A percentile compares a stretch with the other conserved stretches of the same genome.
Conservation (phyloP, 1,140 invertebrate genomes). For the Camponotus vicinus region DNA sequence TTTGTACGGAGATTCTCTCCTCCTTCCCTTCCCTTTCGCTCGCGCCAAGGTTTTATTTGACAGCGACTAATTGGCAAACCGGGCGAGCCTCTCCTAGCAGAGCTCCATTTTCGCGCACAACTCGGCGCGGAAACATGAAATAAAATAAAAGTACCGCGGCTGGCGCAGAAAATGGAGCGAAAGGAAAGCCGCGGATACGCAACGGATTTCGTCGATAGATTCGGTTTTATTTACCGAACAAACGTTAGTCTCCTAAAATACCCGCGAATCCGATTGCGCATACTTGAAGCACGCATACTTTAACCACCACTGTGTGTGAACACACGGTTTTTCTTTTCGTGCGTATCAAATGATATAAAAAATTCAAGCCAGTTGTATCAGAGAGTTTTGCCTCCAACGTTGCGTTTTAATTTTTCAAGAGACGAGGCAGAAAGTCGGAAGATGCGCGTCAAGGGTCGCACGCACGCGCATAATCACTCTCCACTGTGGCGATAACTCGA, state of each 20-base stretch:
- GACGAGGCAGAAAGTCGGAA: neutral
- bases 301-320: too few relatives aligned
- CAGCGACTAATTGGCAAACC: constrained; percentile 40
- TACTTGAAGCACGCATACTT: neutral
- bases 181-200: neutral
- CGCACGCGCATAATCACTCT: constrained; percentile 61
- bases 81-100: neutral
- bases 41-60: constrained; percentile 9
- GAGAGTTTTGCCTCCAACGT: neutral
- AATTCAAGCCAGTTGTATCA: neutral
- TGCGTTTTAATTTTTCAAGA: too few relatives aligned
- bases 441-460: constrained; percentile 7
- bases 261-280: neutral
- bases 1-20: constrained; percentile 8
- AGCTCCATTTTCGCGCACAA: constrained; percentile 31
- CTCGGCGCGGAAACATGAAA: neutral
- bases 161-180: constrained; percentile 5
- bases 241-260: constrained; percentile 36
- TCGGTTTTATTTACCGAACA: constrained; percentile 25
- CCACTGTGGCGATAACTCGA: constrained; percentile 68
- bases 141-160: constrained; percentile 18
- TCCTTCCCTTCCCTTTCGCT: neutral
- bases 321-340: neutral
- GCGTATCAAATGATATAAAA: neutral
- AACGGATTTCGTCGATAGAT: constrained; percentile 9